Evolutionary conservation across 1,140 invertebrate species (phyloP), one percentile per base, ranked within the genome.

Genomic region (Eueides isabella): DNA sequence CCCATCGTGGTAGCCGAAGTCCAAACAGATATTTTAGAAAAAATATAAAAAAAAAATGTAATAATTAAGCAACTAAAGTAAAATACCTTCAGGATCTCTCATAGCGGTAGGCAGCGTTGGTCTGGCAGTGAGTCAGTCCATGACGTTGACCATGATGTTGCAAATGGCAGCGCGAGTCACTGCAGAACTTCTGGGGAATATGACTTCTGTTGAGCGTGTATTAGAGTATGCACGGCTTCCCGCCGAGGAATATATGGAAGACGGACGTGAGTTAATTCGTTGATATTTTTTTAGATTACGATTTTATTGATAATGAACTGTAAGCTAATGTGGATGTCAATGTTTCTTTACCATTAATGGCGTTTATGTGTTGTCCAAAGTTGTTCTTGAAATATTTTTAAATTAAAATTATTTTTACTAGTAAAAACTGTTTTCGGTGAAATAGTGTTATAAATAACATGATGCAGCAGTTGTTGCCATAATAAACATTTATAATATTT

Each of bases 181-280:
- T 7, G 96, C 97, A 0, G 97, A 98, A 87, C 95, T 97, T 12
- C 94, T 98, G 75, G 96, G 96, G 72, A 95, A 97, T 83, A 96
- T 98, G 95, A 97, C 97, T 0, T 96, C 96, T 7, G 96, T 98
- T 1, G 97, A 98, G 86, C 94, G 97, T 71, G 95, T 98, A 0
- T 80, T 97, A 0, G 97, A 98, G 79, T 98, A 98, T 84, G 95
- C 94, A 0, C 94, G 94, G 35, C 80, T 96, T 61, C 92, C 94
- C 2, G 81, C 93, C n/a, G 96, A 97, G 84, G 93, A 95, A 12
- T 88, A 93, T 19, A 89, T 95, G 61, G 93, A 90, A 2, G 75
- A 80, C 48, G 91, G 89, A 67, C 76, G 91, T 92, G 74, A 87
- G 91, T 78, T 26, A 12, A 48, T 48, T n/a, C 5, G 16, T 12